These are phyloP conservation scores for Dipodomys spectabilis DNA, from an alignment of 2,113 vertebrate species.

Conservation along the genomic window DNA sequence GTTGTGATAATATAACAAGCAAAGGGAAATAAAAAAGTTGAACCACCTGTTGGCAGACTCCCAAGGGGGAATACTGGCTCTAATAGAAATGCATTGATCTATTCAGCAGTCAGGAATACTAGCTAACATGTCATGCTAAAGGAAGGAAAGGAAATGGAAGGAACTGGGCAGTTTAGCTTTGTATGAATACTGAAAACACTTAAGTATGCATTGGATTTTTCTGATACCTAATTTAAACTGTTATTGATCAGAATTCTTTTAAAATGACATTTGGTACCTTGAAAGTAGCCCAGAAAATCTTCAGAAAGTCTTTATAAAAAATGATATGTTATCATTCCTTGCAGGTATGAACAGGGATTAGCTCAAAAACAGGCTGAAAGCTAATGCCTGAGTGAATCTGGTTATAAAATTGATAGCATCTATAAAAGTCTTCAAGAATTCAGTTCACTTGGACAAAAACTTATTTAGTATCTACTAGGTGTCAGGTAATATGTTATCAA, in stretches of 20 bases:
- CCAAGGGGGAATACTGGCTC: background rate
- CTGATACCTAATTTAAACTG: constrained; percentile 76
- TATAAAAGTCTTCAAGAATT: constrained; percentile 70
- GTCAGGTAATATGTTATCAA: constrained; percentile 54
- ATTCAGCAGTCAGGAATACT: constrained; percentile 48
- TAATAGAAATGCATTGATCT: constrained; percentile 60
- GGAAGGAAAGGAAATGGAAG: constrained; percentile 65
- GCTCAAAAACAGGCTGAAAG: constrained; percentile 64
- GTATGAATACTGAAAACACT: constrained; percentile 68
- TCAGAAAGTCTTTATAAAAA: constrained; percentile 76
- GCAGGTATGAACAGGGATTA: constrained; percentile 77
- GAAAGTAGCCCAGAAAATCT: constrained; percentile 70
- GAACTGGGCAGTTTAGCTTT: constrained; percentile 69
- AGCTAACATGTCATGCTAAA: constrained; percentile 66
- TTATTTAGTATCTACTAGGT: constrained; percentile 74
- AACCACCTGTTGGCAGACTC: constrained; percentile 57
- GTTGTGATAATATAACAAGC: constrained; percentile 50
- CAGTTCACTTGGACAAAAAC: constrained; percentile 61
- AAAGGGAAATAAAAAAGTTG: constrained; percentile 46
- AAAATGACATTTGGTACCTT: constrained; percentile 72
- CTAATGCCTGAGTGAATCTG: constrained; percentile 75
- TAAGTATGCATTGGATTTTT: constrained; percentile 80
- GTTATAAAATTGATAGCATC: constrained; percentile 78
- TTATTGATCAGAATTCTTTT: constrained; percentile 77
- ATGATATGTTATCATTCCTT: constrained; percentile 76